phyloP scores from a whole-genome alignment of 2,113 vertebrate genomes.

The Eptesicus fuscus region DNA sequence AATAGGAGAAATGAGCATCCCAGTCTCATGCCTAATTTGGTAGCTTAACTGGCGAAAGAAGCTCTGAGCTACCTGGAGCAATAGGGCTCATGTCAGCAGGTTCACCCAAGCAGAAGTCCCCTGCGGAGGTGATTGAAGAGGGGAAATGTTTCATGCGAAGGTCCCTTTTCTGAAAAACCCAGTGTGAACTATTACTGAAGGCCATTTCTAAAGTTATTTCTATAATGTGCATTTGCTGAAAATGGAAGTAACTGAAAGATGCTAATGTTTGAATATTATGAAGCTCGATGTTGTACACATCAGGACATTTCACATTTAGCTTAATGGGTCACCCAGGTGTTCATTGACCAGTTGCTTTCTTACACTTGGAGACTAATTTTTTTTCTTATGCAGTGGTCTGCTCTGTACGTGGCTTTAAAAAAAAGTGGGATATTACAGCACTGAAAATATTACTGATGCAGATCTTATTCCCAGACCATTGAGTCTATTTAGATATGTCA shows the following conservation, averaged over 20 bases:
- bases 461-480: constrained; percentile 65
- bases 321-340: constrained; percentile 88
- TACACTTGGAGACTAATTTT: constrained; percentile 62
- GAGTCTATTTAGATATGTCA: constrained; percentile 61
- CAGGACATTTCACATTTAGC: constrained; percentile 85
- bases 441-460: constrained; percentile 71
- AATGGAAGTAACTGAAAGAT: constrained; percentile 84
- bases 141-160: constrained; percentile 91
- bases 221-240: constrained; percentile 86
- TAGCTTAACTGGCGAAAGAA: constrained; percentile 95
- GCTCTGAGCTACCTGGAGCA: constrained; percentile 89
- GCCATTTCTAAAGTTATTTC: constrained; percentile 78
- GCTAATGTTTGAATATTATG: constrained; percentile 89
- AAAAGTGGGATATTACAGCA: constrained; percentile 43
- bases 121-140: constrained; percentile 88
- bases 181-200: constrained; percentile 81
- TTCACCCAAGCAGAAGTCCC: constrained; percentile 94
- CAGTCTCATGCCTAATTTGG: constrained; percentile 97
- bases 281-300: constrained; percentile 81
- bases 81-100: constrained; percentile 92
- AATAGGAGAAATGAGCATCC: constrained; percentile 89
- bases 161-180: constrained; percentile 85
- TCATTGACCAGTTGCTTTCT: constrained; percentile 82
- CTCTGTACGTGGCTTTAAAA: not conserved
- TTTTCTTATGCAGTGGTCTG: constrained; percentile 2